Evolutionary conservation across 30 jellyfish, hydroid and myxozoan genomes (phyloP).

Genomic region (Mastigias papua): DNA sequence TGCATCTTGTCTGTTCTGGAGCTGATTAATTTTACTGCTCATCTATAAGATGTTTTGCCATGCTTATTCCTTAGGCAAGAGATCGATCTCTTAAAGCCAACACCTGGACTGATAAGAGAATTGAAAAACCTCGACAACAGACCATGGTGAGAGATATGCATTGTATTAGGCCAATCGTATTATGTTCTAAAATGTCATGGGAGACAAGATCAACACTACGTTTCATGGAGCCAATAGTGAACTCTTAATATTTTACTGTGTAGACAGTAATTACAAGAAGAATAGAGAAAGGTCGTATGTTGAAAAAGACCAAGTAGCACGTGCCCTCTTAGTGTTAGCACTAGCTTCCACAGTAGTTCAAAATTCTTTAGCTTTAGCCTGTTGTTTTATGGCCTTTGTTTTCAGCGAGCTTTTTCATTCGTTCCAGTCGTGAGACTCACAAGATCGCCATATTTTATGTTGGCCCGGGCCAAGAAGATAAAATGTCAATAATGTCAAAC

Average conservation of each 20-base stretch:
- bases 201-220: no score
- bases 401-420: background rate
- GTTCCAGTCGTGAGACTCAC: slow-evolving; percentile 95
- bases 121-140: slow-evolving; percentile 92
- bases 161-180: no score
- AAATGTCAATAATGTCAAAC: slow-evolving; percentile 86
- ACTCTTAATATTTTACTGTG: no score
- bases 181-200: no score
- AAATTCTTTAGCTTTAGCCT: no score
- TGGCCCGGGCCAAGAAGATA: slow-evolving; percentile 97
- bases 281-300: no score
- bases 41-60: background rate
- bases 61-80: slow-evolving; percentile 58
- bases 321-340: no score
- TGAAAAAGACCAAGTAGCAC: no score
- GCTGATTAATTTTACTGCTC: background rate
- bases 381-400: background rate
- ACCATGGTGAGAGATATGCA: slow-evolving; percentile 74
- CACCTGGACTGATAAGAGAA: slow-evolving; percentile 88
- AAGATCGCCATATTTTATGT: slow-evolving; percentile 97
- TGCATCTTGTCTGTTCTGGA: background rate
- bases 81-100: slow-evolving; percentile 76
- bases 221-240: no score
- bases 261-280: no score
- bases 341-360: no score